Conservation (phyloP, 2,888 invertebrate genomes). For the Cistogaster globosa region DNA sequence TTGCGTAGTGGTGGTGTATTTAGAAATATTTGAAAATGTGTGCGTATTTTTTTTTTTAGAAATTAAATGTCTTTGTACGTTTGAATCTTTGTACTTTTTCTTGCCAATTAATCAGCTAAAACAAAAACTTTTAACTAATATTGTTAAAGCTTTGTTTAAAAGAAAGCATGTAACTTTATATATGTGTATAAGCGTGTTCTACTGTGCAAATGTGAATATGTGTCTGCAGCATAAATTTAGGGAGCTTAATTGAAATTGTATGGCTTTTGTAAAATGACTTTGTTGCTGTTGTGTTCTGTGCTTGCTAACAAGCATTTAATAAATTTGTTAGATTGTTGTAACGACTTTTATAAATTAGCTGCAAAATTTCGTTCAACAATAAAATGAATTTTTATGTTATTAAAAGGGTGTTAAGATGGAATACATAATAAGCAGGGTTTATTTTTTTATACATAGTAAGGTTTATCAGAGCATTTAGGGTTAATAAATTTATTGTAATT, state of each 20-base stretch:
- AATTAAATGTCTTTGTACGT: conserved; percentile 22
- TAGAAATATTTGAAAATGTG: conserved; percentile 1
- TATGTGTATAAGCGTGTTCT: conserved; percentile 20
- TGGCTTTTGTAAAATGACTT: conserved; percentile 65
- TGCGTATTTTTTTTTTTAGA: neutral
- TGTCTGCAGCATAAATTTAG: conserved; percentile 42
- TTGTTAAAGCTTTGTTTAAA: conserved; percentile 9
- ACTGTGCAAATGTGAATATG: conserved; percentile 7
- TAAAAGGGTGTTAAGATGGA: conserved; percentile 23
- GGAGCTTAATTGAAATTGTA: conserved; percentile 71
- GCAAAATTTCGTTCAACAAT: conserved; percentile 47
- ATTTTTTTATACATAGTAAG: neutral
- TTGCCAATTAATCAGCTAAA: conserved; percentile 62
- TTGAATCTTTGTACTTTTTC: conserved; percentile 37
- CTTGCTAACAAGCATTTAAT: conserved; percentile 59
- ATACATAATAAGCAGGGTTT: conserved; percentile 3
- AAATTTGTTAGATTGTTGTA: conserved; percentile 68
- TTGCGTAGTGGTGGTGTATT: neutral
- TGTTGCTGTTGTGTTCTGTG: conserved; percentile 38
- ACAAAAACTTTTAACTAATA: conserved; percentile 29
- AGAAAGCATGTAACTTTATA: conserved; percentile 5
- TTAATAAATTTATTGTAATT: too few species aligned
- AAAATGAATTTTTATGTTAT: conserved; percentile 32
- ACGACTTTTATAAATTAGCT: conserved; percentile 69
- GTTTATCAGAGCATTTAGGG: too few species aligned